Base-by-base conservation (phyloP, 1,140 invertebrate genomes). In the Periplaneta americana region DNA sequence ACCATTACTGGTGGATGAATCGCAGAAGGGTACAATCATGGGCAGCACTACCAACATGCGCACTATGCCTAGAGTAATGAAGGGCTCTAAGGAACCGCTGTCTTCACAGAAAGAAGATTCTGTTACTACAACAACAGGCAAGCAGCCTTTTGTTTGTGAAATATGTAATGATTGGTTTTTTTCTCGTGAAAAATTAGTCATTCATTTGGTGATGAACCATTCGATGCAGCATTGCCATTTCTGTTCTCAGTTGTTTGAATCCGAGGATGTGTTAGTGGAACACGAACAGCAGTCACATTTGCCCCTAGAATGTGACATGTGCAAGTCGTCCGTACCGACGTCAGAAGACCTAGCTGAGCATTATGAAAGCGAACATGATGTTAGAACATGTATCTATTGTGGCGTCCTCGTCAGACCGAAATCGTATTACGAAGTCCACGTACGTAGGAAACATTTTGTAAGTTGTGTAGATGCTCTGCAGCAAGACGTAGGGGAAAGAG, bases 201-300 rank as follows among this genome's bases (percentile, higher is more conserved):
- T 84, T 39, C 83, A 84, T 74, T 78, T 82, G n/a, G 77, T 83
- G 33, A 82, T 81, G 75, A 83, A 84, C 66, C 83, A 84, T 75
- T 31, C 75, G 31, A 82, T 82, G 48, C 74, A 82, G 28, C 75
- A 82, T 37, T 83, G 83, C 74, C 57, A 36, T 35, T 82, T 81
- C 74, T 83, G 83, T 80, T 78, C 82, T 33, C 74, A 82, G 36
- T 34, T 83, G 32, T 83, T 83, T 81, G 34, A 79, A 36, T 79
- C 83, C 18, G 36, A 36, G 36, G 66, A 57, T 39, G 77, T 82
- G 79, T 33, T 80, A 78, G 35, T 79, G 37, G 78, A 81, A 34
- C 83, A 83, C 37, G 74, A 82, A 75, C 76, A 48, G 31, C 36
- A 32, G 18, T 79, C 22, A 34, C 83, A 83, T 81, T 35, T 79